Evolutionary conservation across 2,113 vertebrate species (phyloP).

Genomic region (Vidua macroura): DNA sequence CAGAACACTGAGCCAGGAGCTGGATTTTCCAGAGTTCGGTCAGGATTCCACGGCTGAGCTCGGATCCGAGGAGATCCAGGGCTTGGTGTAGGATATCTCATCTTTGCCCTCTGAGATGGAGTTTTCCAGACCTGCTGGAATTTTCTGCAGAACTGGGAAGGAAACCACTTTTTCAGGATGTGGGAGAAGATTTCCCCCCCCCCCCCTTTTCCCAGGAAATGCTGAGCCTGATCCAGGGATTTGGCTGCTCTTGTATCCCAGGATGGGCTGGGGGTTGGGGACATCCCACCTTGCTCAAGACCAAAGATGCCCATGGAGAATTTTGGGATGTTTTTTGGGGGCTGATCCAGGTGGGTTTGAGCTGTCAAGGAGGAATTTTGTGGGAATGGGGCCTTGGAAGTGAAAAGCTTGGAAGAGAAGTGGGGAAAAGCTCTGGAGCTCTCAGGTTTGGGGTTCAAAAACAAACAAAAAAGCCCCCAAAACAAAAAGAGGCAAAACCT

Average conservation of each 20-base stretch:
- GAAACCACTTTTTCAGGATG: neutral
- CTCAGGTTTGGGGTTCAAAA: neutral
- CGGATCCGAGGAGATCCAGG: neutral
- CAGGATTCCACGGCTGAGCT: neutral
- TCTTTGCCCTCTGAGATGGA: neutral
- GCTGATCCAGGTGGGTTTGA: neutral
- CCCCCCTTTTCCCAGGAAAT: neutral
- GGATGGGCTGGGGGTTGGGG: neutral
- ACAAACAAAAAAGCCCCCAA: neutral
- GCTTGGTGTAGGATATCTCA: neutral
- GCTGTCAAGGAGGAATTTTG: neutral
- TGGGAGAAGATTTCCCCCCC: neutral
- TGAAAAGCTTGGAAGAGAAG: rapidly evolving
- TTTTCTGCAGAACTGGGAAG: neutral
- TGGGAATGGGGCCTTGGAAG: neutral
- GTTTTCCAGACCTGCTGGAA: neutral
- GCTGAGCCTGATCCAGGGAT: neutral
- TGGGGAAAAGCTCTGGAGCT: neutral
- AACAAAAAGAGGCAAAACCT: neutral
- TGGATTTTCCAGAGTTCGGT: neutral
- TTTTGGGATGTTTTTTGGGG: neutral
- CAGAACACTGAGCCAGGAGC: rapidly evolving
- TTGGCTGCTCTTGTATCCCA: neutral
- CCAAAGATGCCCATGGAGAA: rapidly evolving
- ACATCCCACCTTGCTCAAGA: rapidly evolving